Evolutionary conservation across 2,888 invertebrate genomes (phyloP), one percentile per base, ranked within the genome.

Genomic region (Drosophila sordidula): DNA sequence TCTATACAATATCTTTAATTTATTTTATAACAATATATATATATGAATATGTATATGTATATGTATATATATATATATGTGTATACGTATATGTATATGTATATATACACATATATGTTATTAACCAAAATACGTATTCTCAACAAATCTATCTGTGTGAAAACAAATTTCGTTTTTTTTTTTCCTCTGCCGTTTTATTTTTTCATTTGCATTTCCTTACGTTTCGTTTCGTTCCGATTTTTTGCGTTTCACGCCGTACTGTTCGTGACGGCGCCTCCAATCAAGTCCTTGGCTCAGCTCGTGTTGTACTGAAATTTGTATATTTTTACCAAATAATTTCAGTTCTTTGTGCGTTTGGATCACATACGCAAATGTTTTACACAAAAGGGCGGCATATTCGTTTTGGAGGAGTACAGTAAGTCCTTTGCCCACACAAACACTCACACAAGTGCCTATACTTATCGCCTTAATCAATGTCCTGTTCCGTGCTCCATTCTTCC

Each of bases 331-430:
- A 49, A 54, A 61, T 63, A 52, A 62, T 97, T 97, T 90, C 96
- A 99, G 99, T 99, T 99, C 94, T 99, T 99, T 95, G 98, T 99
- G 93, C 96, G 98, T 92, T 95, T 99, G 94, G 97, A 98, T 94
- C 98, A 99, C 94, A 99, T 99, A 93, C 96, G 98, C 93, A 99
- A 99, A 94, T 99, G 99, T 94, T 99, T 99, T 94, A 99, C 99
- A 70, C 98, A 98, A 93, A 99, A 98, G 93, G 99, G 99, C 92
- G 98, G 98, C 93, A 97, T 99, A 93, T 99, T 99, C 94, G 97
- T 99, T 92, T 95, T 99, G 93, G 99, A 99, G 94, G 99, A 99
- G 95, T 99, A 97, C 94, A 99, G 99, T 99, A 95, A 98, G 98
- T 97, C 14, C 16, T 4, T n/a, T 5, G 18, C 9, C 9, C 11